These are phyloP conservation scores for Lochmaea capreae DNA, from an alignment of 2,888 invertebrate genomes.

Conservation along the genomic window DNA sequence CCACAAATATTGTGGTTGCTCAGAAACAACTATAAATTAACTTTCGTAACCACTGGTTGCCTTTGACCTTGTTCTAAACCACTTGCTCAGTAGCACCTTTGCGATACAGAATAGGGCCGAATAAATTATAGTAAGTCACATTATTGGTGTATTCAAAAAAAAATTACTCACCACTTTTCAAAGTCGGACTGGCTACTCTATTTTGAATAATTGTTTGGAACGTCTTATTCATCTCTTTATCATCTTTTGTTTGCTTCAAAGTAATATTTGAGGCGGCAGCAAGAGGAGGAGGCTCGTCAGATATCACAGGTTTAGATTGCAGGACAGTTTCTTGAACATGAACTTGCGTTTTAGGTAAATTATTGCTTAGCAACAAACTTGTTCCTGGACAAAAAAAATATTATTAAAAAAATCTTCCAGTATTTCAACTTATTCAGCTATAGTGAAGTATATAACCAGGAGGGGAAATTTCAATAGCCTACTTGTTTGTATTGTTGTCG, in stretches of 20 bases:
- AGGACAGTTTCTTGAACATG: conserved; percentile 26
- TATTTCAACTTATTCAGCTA: neutral
- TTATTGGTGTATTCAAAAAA: too few relatives aligned
- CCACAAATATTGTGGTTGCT: too few relatives aligned
- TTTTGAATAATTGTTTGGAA: conserved; percentile 61
- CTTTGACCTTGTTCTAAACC: too few relatives aligned
- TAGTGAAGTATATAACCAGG: neutral
- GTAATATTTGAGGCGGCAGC: conserved; percentile 31
- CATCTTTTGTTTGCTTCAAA: conserved; percentile 47
- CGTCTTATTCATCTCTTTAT: conserved; percentile 62
- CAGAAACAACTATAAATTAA: too few relatives aligned
- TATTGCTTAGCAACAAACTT: conserved; percentile 52
- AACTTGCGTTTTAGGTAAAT: conserved; percentile 40
- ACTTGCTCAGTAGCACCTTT: too few relatives aligned
- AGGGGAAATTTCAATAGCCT: too few relatives aligned
- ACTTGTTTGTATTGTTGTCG: too few relatives aligned
- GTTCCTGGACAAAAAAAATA: conserved; percentile 30
- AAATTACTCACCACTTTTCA: conserved; percentile 47
- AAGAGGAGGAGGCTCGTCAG: conserved; percentile 30
- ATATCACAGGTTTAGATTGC: conserved; percentile 31
- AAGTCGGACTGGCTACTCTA: conserved; percentile 58
- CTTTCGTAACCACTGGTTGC: too few relatives aligned
- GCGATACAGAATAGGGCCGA: too few relatives aligned
- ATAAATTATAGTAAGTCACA: too few relatives aligned
- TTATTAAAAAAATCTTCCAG: neutral